Evolutionary conservation across 2,797 vertebrate genomes (phyloP).

Genomic region (Poeciliopsis presidionis): DNA sequence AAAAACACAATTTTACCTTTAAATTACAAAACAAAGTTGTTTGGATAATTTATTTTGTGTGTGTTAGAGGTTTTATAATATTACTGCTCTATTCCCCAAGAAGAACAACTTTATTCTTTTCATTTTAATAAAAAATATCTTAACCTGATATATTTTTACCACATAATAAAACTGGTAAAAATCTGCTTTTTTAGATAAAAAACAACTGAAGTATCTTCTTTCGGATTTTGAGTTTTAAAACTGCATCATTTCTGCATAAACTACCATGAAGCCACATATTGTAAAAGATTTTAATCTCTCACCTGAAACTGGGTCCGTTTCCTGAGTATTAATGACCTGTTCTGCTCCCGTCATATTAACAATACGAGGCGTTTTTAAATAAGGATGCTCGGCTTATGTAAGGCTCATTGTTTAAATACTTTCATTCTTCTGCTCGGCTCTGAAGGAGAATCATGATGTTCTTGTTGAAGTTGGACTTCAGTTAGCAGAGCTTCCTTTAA

Average conservation of each 20-base stretch:
- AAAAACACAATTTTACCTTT: no score
- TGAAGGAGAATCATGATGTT: background rate
- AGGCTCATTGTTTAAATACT: background rate
- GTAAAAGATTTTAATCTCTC: background rate
- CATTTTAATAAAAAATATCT: no score
- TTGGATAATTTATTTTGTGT: no score
- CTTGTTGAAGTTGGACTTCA: background rate
- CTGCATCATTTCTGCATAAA: background rate
- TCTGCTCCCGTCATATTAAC: background rate
- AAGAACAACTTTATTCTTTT: no score
- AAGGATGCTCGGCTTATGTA: conserved; percentile 3
- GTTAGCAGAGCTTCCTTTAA: background rate
- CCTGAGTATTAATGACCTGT: conserved; percentile 2
- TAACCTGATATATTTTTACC: no score
- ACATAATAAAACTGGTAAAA: background rate
- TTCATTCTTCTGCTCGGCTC: background rate
- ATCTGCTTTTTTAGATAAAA: background rate
- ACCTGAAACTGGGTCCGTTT: background rate
- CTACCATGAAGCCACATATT: background rate
- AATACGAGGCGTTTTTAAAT: background rate
- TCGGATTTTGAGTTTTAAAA: background rate
- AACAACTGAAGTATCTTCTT: background rate
- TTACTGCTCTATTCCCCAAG: no score
- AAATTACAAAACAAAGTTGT: no score
- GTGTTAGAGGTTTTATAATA: no score